Percentiles rank a stretch among this genome's conserved stretches.
These are phyloP conservation scores for Telmatherina bonti DNA, from an alignment of 2,797 vertebrate species.

Conservation along the genomic window DNA sequence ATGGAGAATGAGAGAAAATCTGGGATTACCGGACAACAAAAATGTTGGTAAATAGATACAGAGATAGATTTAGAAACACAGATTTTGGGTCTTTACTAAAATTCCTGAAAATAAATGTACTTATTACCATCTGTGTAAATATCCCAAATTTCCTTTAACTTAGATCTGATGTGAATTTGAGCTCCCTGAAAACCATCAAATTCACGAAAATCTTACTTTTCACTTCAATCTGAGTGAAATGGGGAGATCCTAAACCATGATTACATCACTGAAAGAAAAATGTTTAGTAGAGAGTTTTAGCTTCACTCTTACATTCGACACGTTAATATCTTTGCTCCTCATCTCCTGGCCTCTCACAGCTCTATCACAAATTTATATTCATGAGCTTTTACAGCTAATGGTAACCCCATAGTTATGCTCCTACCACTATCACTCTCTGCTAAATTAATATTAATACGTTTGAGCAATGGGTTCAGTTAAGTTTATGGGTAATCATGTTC, in stretches of 20 bases:
- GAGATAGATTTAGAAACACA: no score
- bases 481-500: conserved; percentile 89
- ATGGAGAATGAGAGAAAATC: no score
- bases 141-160: conserved; percentile 9
- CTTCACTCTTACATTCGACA: conserved; percentile 61
- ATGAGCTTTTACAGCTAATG: conserved; percentile 82
- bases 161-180: conserved; percentile 2
- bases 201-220: conserved; percentile 12
- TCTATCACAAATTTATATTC: conserved; percentile 79
- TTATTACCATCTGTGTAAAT: conserved; percentile 1
- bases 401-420: conserved; percentile 81
- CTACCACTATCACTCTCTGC: conserved; percentile 77
- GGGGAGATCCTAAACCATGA: conserved; percentile 50
- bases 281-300: conserved; percentile 35
- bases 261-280: conserved; percentile 52
- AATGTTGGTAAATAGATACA: no score
- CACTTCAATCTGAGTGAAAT: conserved; percentile 25
- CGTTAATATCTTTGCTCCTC: conserved; percentile 60
- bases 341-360: conserved; percentile 68
- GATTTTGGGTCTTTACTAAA: not conserved
- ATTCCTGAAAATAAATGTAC: conserved; percentile 2
- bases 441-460: conserved; percentile 88
- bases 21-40: no score
- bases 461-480: conserved; percentile 84
- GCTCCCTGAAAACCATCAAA: conserved; percentile 11